A percentile compares a stretch with the other conserved stretches of the same genome.
Evolutionary conservation across 1,140 invertebrate species (phyloP).

Genomic region (Apocrypta bakeri): DNA sequence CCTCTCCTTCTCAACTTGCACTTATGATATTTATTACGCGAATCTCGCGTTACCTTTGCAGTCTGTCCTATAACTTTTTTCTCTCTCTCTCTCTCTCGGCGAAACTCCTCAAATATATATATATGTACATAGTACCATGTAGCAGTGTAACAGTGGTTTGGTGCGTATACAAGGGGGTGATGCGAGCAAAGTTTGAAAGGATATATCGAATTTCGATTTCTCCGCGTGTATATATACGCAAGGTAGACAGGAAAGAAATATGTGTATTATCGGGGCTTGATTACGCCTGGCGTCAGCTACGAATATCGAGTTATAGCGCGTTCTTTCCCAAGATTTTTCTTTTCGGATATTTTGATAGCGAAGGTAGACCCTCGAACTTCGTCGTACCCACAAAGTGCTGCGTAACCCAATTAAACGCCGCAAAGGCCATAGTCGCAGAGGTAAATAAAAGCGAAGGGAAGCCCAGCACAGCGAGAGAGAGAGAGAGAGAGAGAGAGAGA

Average conservation of each 20-base stretch:
- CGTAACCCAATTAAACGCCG: too few relatives aligned
- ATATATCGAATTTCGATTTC: neutral
- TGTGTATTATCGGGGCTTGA: too few relatives aligned
- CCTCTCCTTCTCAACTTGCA: conserved; percentile 3
- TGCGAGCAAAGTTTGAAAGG: neutral
- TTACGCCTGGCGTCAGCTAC: too few relatives aligned
- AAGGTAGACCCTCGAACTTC: too few relatives aligned
- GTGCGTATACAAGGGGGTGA: neutral
- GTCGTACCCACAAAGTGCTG: too few relatives aligned
- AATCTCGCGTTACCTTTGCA: conserved; percentile 8
- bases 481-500: neutral
- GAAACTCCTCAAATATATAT: neutral
- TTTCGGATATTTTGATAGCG: too few relatives aligned
- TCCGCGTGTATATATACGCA: too few relatives aligned
- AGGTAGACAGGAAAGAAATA: neutral
- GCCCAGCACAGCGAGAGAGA: neutral
- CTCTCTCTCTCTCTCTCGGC: neutral
- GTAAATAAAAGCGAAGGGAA: too few relatives aligned
- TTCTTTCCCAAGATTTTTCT: too few relatives aligned
- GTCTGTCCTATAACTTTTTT: neutral
- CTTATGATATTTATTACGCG: conserved; percentile 31
- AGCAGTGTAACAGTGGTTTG: neutral
- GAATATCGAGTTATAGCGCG: too few relatives aligned
- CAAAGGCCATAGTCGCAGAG: too few relatives aligned
- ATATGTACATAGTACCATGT: too few relatives aligned